Percentiles rank a stretch among this genome's conserved stretches.
These are phyloP conservation scores for Echinarachnius parma DNA, from an alignment of 53 echinoderm and acorn worm genomes.

Conservation along the genomic window DNA sequence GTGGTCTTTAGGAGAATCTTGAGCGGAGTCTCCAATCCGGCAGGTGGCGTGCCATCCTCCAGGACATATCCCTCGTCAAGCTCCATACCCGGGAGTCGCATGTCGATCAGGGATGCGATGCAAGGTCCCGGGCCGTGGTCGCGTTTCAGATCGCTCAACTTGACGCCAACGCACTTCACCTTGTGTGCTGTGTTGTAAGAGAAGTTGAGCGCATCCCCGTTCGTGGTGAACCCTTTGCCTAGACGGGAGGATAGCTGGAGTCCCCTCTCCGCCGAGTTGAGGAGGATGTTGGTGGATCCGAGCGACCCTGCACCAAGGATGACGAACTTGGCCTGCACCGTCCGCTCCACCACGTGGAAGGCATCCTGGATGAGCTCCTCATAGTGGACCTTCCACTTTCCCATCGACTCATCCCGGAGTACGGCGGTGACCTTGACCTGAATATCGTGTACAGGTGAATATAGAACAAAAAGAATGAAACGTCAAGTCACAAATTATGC, in stretches of 20 bases:
- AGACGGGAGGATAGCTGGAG: slow-evolving; percentile 26
- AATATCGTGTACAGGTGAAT: too few species aligned
- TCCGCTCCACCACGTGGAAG: slow-evolving; percentile 47
- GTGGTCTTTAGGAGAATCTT: slow-evolving; percentile 55
- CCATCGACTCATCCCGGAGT: slow-evolving; percentile 20
- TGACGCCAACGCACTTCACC: slow-evolving; percentile 29
- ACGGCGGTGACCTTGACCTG: slow-evolving; percentile 39
- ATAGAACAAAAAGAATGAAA: too few species aligned
- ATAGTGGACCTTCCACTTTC: slow-evolving; percentile 38
- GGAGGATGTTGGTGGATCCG: slow-evolving; percentile 43
- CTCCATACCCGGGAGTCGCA: slow-evolving; percentile 19
- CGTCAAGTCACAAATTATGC: too few species aligned
- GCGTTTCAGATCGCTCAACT: slow-evolving; percentile 14
- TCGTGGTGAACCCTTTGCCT: slow-evolving; percentile 45
- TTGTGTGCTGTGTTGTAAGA: slow-evolving; percentile 47
- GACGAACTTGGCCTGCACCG: slow-evolving; percentile 38
- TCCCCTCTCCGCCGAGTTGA: slow-evolving; percentile 38
- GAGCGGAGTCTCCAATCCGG: slow-evolving; percentile 13
- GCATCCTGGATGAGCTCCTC: slow-evolving; percentile 31
- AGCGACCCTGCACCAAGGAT: slow-evolving; percentile 48
- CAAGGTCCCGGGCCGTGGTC: slow-evolving; percentile 42
- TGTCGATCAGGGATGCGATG: slow-evolving; percentile 33
- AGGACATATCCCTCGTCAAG: slow-evolving; percentile 40
- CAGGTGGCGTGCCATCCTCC: slow-evolving; percentile 39
- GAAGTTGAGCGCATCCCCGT: slow-evolving; percentile 42